Evolutionary conservation across 2,888 invertebrate species (phyloP).

Genomic region (Kryphioiulus occultus): DNA sequence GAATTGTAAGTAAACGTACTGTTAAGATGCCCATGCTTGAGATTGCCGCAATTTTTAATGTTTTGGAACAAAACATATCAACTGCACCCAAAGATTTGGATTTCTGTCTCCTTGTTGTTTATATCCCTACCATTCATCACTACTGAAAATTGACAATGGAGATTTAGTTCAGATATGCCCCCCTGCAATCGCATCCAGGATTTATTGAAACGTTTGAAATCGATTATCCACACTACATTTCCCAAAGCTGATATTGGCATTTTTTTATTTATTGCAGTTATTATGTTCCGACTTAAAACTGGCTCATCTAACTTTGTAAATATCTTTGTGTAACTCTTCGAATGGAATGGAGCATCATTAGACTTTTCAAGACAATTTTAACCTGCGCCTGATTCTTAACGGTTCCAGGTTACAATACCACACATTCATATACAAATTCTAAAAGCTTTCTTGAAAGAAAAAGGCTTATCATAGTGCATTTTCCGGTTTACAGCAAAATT

Average conservation of each 20-base stretch:
- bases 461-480: too few species aligned
- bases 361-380: neutral
- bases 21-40: too few species aligned
- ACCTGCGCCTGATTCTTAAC: too few species aligned
- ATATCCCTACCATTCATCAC: neutral
- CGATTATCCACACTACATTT: constrained; percentile 11
- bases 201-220: neutral
- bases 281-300: neutral
- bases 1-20: too few species aligned
- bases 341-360: neutral
- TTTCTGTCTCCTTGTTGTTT: neutral
- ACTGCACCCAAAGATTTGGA: neutral
- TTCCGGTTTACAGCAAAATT: too few species aligned
- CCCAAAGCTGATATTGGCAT: neutral
- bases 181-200: neutral
- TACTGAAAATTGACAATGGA: neutral
- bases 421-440: too few species aligned
- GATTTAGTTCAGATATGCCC: neutral
- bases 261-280: neutral
- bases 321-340: neutral
- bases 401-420: too few species aligned
- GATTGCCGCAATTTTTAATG: too few species aligned
- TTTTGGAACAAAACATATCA: too few species aligned
- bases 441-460: too few species aligned
- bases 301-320: neutral